Conservation (phyloP, 2,797 vertebrate species). For the Falco novaeseelandiae region DNA sequence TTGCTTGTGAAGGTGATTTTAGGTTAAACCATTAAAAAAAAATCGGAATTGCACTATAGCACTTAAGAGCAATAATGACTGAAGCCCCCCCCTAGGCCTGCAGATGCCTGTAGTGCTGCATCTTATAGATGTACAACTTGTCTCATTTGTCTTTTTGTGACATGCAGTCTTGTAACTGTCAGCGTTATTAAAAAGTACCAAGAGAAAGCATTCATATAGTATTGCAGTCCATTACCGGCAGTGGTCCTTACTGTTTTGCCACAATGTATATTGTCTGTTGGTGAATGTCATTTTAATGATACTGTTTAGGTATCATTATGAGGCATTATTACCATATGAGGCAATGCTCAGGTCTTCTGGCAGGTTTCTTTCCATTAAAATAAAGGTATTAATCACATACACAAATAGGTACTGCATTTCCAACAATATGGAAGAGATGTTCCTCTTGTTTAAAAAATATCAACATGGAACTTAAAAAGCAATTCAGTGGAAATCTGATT, state of each 20-base stretch:
- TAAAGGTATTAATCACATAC: background rate
- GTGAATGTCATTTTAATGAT: background rate
- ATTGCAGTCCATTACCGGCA: background rate
- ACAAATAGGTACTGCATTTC: background rate
- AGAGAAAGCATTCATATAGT: background rate
- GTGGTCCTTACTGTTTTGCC: background rate
- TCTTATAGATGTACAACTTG: background rate
- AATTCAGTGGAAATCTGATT: background rate
- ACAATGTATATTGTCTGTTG: background rate
- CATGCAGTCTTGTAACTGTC: background rate
- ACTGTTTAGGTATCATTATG: background rate
- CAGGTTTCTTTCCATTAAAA: background rate
- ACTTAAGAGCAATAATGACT: background rate
- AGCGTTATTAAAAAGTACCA: background rate
- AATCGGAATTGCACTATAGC: background rate
- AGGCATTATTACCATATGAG: background rate
- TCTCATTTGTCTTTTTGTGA: background rate
- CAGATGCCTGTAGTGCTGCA: background rate
- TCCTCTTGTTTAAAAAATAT: background rate
- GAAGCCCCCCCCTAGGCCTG: background rate
- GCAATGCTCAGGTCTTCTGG: background rate
- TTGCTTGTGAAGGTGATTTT: background rate
- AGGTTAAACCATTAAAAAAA: background rate
- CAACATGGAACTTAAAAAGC: background rate
- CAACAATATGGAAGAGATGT: background rate